Evolutionary conservation across 2,797 vertebrate genomes (phyloP).

Genomic region (Buceros bicornis): DNA sequence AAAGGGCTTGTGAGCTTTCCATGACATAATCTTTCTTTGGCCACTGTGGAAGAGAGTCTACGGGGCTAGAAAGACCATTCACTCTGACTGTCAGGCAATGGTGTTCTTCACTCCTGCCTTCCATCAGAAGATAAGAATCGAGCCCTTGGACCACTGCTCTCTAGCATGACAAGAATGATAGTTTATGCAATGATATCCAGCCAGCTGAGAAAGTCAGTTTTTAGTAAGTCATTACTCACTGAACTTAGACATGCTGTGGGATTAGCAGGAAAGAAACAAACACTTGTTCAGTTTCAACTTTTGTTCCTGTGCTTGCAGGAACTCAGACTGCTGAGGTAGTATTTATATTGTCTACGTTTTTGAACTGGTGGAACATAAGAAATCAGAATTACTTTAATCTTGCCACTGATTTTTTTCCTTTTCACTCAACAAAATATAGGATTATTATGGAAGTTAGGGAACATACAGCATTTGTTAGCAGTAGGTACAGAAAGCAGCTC

Average conservation of each 20-base stretch:
- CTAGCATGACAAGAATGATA: background rate
- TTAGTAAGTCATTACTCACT: background rate
- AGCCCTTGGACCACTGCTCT: background rate
- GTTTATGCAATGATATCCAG: background rate
- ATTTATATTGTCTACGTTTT: background rate
- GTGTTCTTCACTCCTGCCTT: background rate
- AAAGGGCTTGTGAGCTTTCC: background rate
- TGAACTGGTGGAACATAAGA: background rate
- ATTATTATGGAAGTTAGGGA: background rate
- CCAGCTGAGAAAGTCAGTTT: background rate
- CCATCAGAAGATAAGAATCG: background rate
- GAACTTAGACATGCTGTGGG: background rate
- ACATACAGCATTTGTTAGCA: background rate
- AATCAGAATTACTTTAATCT: background rate
- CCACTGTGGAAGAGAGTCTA: background rate
- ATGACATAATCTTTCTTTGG: background rate
- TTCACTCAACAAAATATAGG: background rate
- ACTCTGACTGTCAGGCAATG: fast-evolving
- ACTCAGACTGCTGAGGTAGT: background rate
- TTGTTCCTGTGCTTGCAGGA: background rate
- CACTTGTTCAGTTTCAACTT: background rate
- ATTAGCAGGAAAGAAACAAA: background rate
- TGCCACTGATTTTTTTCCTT: background rate
- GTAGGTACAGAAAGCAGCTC: background rate
- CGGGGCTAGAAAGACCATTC: background rate